These are phyloP conservation scores for Athene cunicularia DNA, from an alignment of 2,113 vertebrate genomes.

Conservation along the genomic window DNA sequence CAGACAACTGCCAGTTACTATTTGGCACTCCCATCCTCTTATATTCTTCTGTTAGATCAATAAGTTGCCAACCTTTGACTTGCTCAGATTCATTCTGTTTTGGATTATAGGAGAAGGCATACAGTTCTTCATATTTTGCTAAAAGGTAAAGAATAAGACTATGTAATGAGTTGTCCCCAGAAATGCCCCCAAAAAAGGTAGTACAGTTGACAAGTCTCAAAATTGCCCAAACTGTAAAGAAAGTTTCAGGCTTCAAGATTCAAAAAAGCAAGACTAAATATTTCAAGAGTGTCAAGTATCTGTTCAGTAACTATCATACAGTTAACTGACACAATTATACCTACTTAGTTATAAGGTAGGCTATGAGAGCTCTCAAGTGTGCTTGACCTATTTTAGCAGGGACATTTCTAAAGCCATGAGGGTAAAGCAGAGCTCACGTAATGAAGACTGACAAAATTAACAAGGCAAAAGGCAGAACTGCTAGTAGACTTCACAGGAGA, in stretches of 20 bases:
- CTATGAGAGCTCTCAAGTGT: background rate
- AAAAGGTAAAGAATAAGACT: background rate
- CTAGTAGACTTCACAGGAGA: background rate
- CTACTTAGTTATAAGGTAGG: background rate
- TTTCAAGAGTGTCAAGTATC: background rate
- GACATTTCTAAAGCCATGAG: background rate
- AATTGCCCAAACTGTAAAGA: background rate
- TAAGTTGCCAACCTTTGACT: constrained; percentile 90
- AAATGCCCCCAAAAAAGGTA: background rate
- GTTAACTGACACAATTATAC: background rate
- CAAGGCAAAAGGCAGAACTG: background rate
- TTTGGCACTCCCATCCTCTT: constrained; percentile 94
- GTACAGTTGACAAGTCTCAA: background rate
- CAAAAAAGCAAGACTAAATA: background rate
- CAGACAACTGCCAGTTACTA: constrained; percentile 90
- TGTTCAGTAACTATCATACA: background rate
- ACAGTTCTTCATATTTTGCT: constrained; percentile 86
- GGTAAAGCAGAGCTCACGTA: background rate
- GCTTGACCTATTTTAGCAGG: background rate
- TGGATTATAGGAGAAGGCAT: constrained; percentile 97
- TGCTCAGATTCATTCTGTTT: constrained; percentile 93
- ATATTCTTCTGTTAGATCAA: constrained; percentile 89
- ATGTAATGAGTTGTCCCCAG: background rate
- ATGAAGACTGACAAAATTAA: background rate
- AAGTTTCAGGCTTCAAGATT: background rate